Base-by-base conservation (phyloP, 2,888 invertebrate species). In the Platycnemis pennipes region DNA sequence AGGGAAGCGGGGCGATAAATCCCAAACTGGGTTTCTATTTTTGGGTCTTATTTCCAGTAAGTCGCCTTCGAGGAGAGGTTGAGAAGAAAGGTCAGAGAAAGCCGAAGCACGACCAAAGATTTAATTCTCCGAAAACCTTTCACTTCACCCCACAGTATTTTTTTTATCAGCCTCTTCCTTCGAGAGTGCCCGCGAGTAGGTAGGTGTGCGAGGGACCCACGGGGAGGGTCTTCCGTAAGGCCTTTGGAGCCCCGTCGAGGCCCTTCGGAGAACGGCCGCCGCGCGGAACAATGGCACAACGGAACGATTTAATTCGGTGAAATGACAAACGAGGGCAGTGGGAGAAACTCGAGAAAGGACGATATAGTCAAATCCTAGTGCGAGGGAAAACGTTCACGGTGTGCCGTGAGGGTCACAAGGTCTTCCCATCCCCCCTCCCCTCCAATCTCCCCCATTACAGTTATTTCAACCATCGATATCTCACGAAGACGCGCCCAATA, bases 301-400 rank as follows among this genome's bases (percentile, higher is more conserved):
- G 77, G 77, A 37, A 77, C 31, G 31, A 37, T 77, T 77, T 37
- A 77, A 77, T 77, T 77, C 77, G 77, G 31, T 13, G 77, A 77
- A 77, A 77, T 77, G 77, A 77, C 77, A 77, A 77, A 77, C 77
- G 77, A 37, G 77, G 77, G 31, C 77, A 77, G 31, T 77, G 31
- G 77, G 77, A 77, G 77, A 77, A 77, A 77, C 77, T 77, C 77
- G 77, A 77, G 37, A 37, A 37, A 63, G 63, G 37, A 77, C 5
- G 77, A 77, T n/a, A n/a, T 77, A 77, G 77, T 77, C 77, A 37
- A 77, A 77, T 77, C 77, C 77, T 77, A 77, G 49, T 16, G 49
- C 49, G 49, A 19, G 49, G 49, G 77, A 77, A 77, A 31, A 77
- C 13, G 13, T 31, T 77, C 16, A 26, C 37, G 37, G 31, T 77